Conservation (phyloP, 2,888 invertebrate genomes). For the Stenodera caucasica region DNA sequence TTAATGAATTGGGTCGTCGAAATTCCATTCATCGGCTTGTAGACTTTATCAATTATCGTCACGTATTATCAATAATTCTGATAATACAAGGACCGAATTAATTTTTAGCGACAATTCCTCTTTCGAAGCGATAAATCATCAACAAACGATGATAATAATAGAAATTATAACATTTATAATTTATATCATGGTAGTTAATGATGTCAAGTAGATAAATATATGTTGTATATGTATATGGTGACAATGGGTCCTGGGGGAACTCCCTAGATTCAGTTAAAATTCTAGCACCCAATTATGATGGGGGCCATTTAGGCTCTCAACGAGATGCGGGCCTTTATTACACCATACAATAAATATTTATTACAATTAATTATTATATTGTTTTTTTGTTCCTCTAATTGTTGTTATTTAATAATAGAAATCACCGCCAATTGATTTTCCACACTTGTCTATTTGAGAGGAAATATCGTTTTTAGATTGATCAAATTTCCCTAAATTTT, state of each 20-base stretch:
- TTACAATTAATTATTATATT: conserved; percentile 19
- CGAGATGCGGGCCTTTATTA: conserved; percentile 40
- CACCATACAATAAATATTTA: conserved; percentile 29
- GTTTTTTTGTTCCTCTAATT: conserved; percentile 6
- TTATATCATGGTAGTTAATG: background rate
- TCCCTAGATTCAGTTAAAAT: conserved; percentile 22
- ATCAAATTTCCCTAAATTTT: conserved; percentile 11
- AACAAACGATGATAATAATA: no score
- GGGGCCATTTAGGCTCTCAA: conserved; percentile 39
- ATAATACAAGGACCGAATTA: background rate
- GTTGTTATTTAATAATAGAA: conserved; percentile 1
- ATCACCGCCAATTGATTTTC: conserved; percentile 14
- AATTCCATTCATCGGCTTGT: background rate
- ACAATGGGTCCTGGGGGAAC: conserved; percentile 37
- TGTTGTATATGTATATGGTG: conserved; percentile 34
- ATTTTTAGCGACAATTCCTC: background rate
- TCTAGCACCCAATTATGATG: conserved; percentile 30
- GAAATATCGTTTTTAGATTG: conserved; percentile 15
- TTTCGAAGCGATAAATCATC: no score
- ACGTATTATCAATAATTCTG: background rate
- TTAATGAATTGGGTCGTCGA: background rate
- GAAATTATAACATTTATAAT: no score
- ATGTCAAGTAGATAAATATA: conserved; percentile 43
- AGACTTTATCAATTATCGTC: background rate
- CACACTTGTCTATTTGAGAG: conserved; percentile 2